Evolutionary conservation across 2,888 invertebrate species (phyloP).

Genomic region (Cephus pygmeus): DNA sequence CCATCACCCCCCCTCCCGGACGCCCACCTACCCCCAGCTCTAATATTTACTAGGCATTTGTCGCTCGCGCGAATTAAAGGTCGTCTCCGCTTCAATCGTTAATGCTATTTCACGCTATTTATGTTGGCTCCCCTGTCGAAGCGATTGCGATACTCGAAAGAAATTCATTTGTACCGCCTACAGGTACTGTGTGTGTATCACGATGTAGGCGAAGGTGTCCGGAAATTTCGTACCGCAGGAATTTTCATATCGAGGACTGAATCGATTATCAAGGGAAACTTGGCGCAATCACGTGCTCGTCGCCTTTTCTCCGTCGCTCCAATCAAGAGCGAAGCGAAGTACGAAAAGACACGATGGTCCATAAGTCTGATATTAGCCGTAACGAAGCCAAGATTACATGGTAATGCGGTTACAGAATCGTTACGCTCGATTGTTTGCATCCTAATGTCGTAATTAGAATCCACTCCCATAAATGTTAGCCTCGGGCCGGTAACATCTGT

Average conservation of each 20-base stretch:
- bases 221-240: too few relatives aligned
- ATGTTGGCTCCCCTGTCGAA: not conserved
- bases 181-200: fast-evolving
- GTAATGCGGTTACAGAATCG: slow-evolving; percentile 9
- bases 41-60: slow-evolving; percentile 25
- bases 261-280: too few relatives aligned
- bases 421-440: slow-evolving; percentile 20
- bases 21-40: not conserved
- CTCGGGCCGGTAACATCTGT: slow-evolving; percentile 23
- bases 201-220: too few relatives aligned
- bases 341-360: too few relatives aligned
- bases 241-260: too few relatives aligned
- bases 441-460: slow-evolving; percentile 21
- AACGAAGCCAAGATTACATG: not conserved
- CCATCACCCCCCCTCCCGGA: not conserved
- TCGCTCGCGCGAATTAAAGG: slow-evolving; percentile 23
- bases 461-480: slow-evolving; percentile 10
- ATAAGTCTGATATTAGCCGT: too few relatives aligned
- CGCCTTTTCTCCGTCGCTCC: not conserved
- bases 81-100: slow-evolving; percentile 16
- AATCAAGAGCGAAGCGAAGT: not conserved
- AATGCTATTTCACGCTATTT: slow-evolving; percentile 13
- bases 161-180: too few relatives aligned
- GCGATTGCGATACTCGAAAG: too few relatives aligned
- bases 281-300: too few relatives aligned